Base-by-base conservation (phyloP, 2,797 vertebrate species). In the Dicrostonyx torquatus region DNA sequence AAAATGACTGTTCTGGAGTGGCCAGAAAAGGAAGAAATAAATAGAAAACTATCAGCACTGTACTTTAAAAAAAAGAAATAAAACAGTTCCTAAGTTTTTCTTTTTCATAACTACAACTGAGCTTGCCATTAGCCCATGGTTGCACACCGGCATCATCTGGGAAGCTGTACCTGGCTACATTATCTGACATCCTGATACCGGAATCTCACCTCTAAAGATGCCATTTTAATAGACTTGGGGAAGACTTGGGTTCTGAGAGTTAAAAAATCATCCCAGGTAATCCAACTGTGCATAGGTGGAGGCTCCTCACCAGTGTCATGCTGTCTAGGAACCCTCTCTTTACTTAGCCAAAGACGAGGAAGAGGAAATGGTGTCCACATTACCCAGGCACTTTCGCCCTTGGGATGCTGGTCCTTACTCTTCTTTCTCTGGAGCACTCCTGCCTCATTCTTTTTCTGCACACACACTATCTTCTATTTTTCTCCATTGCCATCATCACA, bases 1-100 rank as follows among this genome's bases (percentile, higher is more conserved):
- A 95, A 95, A 96, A 93, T 55, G 76, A 90, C 76, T 94, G 26
- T 62, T 90, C 34, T 72, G 4, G n/a, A 91, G 40, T 90, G 72
- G 79, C 84, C 66, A 94, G 87, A 82, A 50, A 80, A 80, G 20
- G n/a, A 93, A 92, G 55, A 95, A 86, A 55, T 45, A 95, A 86
- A 50, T 45, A 94, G 66, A 26, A 95, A 96, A 87, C 79, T 87
- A 83, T 79, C 48, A 53, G 43, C 55, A 20, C 22, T 43, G 13
- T 34, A 15, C 14, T 75, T 53, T 20, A 83, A 85, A 50, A 43
- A 70, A n/a, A 43, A 43, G 43, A 43, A 55, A 6, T 18, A 62
- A 9, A 72, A n/a, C 48, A 12, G 1, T 53, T 93, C 10, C 22
- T 89, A 75, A 62, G 62, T 88, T 96, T 88, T 72, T 62, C 45